Conservation (phyloP, 2,797 vertebrate genomes). For the Clarias platycephalus region DNA sequence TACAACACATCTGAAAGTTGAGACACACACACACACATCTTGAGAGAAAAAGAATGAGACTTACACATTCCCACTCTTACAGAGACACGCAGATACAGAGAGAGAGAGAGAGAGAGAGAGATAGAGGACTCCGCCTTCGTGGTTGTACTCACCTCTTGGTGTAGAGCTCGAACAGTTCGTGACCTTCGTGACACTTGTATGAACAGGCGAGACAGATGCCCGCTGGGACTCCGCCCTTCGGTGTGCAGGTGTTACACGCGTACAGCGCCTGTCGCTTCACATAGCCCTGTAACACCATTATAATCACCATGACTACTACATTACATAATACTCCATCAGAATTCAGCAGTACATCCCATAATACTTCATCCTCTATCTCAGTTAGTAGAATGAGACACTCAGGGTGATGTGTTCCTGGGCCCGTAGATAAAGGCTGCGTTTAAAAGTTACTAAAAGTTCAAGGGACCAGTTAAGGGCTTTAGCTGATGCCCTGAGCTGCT, state of each 20-base stretch:
- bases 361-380: background rate
- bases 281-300: slow-evolving; percentile 75
- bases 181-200: slow-evolving; percentile 93
- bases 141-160: slow-evolving; percentile 83
- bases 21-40: too few species aligned
- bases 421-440: too few species aligned
- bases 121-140: background rate
- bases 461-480: too few species aligned
- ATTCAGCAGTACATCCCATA: background rate
- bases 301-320: background rate
- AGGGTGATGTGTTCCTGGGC: too few species aligned
- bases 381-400: too few species aligned
- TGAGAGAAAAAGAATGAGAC: too few species aligned
- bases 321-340: background rate
- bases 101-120: background rate
- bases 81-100: background rate
- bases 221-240: slow-evolving; percentile 83
- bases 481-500: too few species aligned
- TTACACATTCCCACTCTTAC: too few species aligned
- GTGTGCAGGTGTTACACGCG: slow-evolving; percentile 89
- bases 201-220: slow-evolving; percentile 94
- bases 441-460: too few species aligned
- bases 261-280: slow-evolving; percentile 93
- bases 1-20: too few species aligned
- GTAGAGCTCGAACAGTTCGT: slow-evolving; percentile 92